Conservation (phyloP, 2,113 vertebrate species). For the Pygoscelis antarcticus region DNA sequence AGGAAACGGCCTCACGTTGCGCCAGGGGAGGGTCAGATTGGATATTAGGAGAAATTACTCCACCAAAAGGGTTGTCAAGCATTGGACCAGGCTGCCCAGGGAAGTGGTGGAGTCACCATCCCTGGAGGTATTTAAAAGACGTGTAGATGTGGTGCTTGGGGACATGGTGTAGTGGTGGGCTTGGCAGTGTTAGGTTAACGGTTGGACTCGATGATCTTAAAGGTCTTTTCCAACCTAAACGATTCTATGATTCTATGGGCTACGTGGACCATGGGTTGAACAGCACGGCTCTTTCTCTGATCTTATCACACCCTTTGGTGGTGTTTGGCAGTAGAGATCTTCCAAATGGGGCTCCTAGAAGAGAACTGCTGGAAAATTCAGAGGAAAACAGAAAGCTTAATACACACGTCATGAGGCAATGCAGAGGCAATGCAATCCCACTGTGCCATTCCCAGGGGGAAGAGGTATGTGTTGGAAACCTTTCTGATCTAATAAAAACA, state of each 20-base stretch:
- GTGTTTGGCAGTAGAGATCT: not conserved
- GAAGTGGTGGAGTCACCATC: not conserved
- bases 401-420: not conserved
- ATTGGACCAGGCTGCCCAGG: not conserved
- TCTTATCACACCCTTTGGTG: not conserved
- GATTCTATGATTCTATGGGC: not conserved
- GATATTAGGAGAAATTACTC: not conserved
- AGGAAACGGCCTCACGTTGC: not conserved
- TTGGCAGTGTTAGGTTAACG: not conserved
- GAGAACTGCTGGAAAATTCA: not conserved
- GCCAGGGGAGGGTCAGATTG: not conserved
- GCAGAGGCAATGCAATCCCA: not conserved
- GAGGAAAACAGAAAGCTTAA: not conserved
- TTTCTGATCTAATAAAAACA: not conserved
- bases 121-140: not conserved
- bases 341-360: not conserved
- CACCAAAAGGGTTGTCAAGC: not conserved
- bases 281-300: not conserved
- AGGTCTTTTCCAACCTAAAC: not conserved
- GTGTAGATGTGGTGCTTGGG: not conserved
- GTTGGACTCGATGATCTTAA: not conserved
- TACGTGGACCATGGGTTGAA: fast-evolving
- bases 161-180: not conserved
- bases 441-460: not conserved
- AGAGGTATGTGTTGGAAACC: not conserved